phyloP scores from a whole-genome alignment of 2,113 vertebrate genomes.

The Lasiurus cinereus region DNA sequence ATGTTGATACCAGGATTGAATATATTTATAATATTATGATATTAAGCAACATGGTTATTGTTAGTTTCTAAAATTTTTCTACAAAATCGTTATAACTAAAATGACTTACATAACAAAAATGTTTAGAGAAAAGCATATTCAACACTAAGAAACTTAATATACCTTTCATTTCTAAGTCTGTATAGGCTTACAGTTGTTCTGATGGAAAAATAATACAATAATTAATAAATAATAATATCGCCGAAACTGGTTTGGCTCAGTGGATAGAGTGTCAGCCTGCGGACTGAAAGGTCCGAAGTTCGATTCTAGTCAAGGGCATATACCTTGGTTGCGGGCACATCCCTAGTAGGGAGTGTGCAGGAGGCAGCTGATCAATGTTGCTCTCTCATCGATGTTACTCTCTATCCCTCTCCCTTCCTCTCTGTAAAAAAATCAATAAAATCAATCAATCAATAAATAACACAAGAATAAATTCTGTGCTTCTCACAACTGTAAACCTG shows the following conservation, averaged over 20 bases:
- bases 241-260: no score
- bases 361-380: no score
- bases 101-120: neutral
- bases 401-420: no score
- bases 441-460: neutral
- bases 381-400: no score
- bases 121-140: neutral
- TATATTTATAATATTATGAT: neutral
- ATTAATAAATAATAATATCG: neutral
- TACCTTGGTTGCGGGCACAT: no score
- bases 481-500: neutral
- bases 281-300: no score
- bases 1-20: neutral
- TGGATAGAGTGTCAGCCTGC: no score
- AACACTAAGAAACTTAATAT: neutral
- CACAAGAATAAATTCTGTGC: neutral
- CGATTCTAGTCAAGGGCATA: no score
- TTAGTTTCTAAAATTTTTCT: neutral
- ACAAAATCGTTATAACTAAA: neutral
- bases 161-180: neutral
- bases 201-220: neutral
- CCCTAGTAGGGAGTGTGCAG: no score
- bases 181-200: neutral
- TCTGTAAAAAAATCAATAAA: neutral
- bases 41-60: neutral